phyloP scores from a whole-genome alignment of 2,797 vertebrate species.

The Macroramphosus scolopax region DNA sequence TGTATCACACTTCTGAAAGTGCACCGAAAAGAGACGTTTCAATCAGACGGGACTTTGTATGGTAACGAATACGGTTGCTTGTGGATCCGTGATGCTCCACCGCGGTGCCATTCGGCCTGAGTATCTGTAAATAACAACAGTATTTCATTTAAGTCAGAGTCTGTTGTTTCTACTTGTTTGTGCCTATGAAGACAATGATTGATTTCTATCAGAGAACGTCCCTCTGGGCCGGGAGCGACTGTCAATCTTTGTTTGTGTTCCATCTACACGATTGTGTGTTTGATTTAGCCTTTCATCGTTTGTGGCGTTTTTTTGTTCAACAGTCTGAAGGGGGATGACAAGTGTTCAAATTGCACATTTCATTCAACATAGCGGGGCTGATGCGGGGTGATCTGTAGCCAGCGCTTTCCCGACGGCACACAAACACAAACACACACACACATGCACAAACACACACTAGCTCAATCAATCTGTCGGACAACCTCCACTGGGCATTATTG shows the following conservation, averaged over 20 bases:
- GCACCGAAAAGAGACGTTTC: constrained; percentile 18
- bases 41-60: too few species aligned
- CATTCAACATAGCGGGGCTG: constrained; percentile 48
- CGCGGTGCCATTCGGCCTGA: background rate
- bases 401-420: constrained; percentile 28
- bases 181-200: constrained; percentile 29
- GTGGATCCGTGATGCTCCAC: too few species aligned
- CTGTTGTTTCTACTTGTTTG: constrained; percentile 21
- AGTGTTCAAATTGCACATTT: constrained; percentile 61
- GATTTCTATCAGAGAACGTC: constrained; percentile 38
- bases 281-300: constrained; percentile 53
- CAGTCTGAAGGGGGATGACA: constrained; percentile 30
- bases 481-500: constrained; percentile 62
- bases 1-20: background rate
- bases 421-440: constrained; percentile 36
- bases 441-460: constrained; percentile 24
- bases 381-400: constrained; percentile 31
- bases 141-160: constrained; percentile 2
- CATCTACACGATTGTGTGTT: constrained; percentile 37
- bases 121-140: constrained; percentile 2
- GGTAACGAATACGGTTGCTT: too few species aligned
- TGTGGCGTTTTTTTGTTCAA: constrained; percentile 43
- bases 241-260: constrained; percentile 53
- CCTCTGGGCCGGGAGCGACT: constrained; percentile 17
- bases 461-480: constrained; percentile 68